Conservation (phyloP, 2,888 invertebrate genomes). For the Orthosia gothica region DNA sequence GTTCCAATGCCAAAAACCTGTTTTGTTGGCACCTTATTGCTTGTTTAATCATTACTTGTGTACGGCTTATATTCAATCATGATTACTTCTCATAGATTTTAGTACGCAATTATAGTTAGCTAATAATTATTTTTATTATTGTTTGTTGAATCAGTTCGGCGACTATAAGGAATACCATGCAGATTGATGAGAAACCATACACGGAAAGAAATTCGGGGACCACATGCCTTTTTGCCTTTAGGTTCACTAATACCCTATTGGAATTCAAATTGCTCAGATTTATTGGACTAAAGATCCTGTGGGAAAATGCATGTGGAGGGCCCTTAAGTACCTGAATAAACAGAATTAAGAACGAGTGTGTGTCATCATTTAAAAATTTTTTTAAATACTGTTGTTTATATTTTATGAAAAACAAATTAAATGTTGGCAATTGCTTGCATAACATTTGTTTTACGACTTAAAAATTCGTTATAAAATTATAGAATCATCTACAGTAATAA, state of each 20-base stretch:
- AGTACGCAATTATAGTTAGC: not conserved
- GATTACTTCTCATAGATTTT: slow-evolving; percentile 36
- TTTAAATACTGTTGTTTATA: slow-evolving; percentile 23
- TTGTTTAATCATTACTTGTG: slow-evolving; percentile 67
- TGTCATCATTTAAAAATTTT: slow-evolving; percentile 18
- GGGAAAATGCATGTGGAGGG: slow-evolving; percentile 52
- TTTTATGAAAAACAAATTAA: slow-evolving; percentile 26
- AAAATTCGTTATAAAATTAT: slow-evolving; percentile 49
- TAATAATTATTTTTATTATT: not conserved
- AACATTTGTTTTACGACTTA: slow-evolving; percentile 50
- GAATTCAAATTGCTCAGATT: slow-evolving; percentile 57
- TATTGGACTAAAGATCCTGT: slow-evolving; percentile 45
- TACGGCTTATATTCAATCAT: slow-evolving; percentile 31
- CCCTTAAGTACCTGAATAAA: not conserved
- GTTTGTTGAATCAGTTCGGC: slow-evolving; percentile 27
- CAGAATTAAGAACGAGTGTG: not conserved
- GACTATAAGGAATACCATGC: slow-evolving; percentile 36
- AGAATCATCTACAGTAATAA: slow-evolving; percentile 45
- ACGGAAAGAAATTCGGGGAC: slow-evolving; percentile 32
- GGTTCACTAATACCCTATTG: slow-evolving; percentile 50
- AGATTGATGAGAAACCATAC: slow-evolving; percentile 32
- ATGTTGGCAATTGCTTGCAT: slow-evolving; percentile 24
- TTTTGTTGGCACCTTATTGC: slow-evolving; percentile 58
- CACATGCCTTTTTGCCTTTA: slow-evolving; percentile 26
- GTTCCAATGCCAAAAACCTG: slow-evolving; percentile 60